Evolutionary conservation across 2,888 invertebrate species (phyloP).

Genomic region (Seira ritae): DNA sequence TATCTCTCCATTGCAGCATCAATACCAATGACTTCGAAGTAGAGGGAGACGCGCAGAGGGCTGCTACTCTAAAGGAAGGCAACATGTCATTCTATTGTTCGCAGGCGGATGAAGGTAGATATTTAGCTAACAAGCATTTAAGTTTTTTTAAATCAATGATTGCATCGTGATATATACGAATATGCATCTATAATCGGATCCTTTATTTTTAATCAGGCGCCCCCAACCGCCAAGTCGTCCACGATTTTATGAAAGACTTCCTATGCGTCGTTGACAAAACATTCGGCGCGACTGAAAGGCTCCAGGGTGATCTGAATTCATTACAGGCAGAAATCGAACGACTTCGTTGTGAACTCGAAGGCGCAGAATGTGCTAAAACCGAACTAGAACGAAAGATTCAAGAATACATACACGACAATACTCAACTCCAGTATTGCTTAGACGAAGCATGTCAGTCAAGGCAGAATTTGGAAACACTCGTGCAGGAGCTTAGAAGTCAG

Average conservation of each 20-base stretch:
- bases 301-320: conserved; percentile 23
- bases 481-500: conserved; percentile 57
- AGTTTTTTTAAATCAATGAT: no score
- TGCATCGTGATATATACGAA: no score
- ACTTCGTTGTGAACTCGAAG: conserved; percentile 53
- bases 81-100: conserved; percentile 37
- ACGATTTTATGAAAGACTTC: conserved; percentile 62
- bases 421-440: conserved; percentile 59
- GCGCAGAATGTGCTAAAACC: conserved; percentile 50
- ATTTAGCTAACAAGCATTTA: background rate
- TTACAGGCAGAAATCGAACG: conserved; percentile 48
- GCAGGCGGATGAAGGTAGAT: conserved; percentile 23
- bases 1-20: no score
- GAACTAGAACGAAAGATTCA: conserved; percentile 64
- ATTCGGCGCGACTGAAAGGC: conserved; percentile 45
- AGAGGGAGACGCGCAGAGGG: background rate
- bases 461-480: conserved; percentile 55
- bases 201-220: conserved; percentile 20
- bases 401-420: conserved; percentile 50
- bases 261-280: conserved; percentile 68
- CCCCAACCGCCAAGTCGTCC: conserved; percentile 53
- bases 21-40: background rate
- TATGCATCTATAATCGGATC: no score
- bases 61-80: no score
- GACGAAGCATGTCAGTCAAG: conserved; percentile 61